phyloP scores from a whole-genome alignment of 2,113 vertebrate species.

The Siniperca chuatsi region DNA sequence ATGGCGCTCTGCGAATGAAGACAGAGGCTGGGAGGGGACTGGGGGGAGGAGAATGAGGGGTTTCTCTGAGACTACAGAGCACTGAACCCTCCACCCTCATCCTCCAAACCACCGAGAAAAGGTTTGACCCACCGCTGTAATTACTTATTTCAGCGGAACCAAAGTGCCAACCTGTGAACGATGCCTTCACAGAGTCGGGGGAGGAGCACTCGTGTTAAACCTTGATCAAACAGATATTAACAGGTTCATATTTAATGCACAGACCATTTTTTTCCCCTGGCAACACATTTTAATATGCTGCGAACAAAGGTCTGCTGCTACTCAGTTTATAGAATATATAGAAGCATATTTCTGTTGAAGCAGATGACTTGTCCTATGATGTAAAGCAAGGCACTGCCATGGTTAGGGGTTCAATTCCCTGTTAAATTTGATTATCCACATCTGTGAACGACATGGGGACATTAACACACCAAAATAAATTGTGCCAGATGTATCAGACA shows the following conservation, averaged over 20 bases:
- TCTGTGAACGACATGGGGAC: neutral
- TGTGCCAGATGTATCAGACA: neutral
- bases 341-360: neutral
- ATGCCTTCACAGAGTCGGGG: constrained; percentile 34
- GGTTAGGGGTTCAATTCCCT: neutral
- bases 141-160: constrained; percentile 47
- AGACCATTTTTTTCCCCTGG: neutral
- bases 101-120: constrained; percentile 25
- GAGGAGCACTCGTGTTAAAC: constrained; percentile 53
- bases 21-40: neutral
- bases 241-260: constrained; percentile 45
- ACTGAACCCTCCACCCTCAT: constrained; percentile 27
- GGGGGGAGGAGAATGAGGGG: neutral
- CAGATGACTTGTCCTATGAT: neutral
- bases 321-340: neutral
- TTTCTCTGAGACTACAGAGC: constrained; percentile 47
- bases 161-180: constrained; percentile 51
- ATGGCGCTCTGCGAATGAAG: constrained; percentile 61
- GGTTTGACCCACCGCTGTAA: constrained; percentile 65
- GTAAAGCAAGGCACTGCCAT: neutral
- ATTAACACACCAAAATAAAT: neutral
- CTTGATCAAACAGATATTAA: constrained; percentile 57
- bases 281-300: neutral
- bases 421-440: neutral
- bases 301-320: constrained; percentile 33